These are phyloP conservation scores for Psittacara wagleri DNA, from an alignment of 2,113 vertebrate genomes.

Conservation along the genomic window DNA sequence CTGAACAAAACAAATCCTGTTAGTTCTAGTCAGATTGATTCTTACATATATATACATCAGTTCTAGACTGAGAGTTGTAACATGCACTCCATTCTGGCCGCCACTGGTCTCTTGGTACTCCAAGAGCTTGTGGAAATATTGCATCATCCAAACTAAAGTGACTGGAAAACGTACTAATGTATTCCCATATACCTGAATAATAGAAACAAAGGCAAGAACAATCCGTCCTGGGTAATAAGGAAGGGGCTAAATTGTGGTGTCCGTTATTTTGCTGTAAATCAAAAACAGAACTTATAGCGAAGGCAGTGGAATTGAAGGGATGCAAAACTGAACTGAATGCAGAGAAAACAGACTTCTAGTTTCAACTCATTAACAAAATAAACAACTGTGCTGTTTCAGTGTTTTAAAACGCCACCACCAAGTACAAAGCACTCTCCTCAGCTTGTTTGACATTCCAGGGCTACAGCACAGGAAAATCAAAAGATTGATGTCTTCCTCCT, in stretches of 20 bases:
- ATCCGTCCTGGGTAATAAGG: neutral
- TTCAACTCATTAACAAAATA: neutral
- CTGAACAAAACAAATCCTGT: neutral
- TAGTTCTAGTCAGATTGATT: neutral
- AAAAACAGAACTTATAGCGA: neutral
- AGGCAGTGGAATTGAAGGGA: neutral
- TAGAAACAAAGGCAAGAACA: neutral
- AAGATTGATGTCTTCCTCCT: neutral
- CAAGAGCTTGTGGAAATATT: neutral
- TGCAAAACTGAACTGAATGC: neutral
- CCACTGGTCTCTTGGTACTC: neutral
- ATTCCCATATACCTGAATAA: neutral
- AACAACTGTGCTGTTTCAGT: neutral
- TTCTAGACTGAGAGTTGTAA: neutral
- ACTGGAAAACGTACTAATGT: neutral
- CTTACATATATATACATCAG: neutral
- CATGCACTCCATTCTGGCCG: neutral
- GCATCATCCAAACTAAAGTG: neutral
- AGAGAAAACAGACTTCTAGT: neutral
- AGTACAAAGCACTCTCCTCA: neutral
- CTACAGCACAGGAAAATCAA: neutral
- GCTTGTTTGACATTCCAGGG: neutral
- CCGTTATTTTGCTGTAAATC: neutral
- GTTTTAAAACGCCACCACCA: neutral
- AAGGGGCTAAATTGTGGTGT: neutral